Percentiles rank a stretch among this genome's conserved stretches.
phyloP scores from a whole-genome alignment of 2,797 vertebrate species.

The Hypotaenidia okinawae region DNA sequence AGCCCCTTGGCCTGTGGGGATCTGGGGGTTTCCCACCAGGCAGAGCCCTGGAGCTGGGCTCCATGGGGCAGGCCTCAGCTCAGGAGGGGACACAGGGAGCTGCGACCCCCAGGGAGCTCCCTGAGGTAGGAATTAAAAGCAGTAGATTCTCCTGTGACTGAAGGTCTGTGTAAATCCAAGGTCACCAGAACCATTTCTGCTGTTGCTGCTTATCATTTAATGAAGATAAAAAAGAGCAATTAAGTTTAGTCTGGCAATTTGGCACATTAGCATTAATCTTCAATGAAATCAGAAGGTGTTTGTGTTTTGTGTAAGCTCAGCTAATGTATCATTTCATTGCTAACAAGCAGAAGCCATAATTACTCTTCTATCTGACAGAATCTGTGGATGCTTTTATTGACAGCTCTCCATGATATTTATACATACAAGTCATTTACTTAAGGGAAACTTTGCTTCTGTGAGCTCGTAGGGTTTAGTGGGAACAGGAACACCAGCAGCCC shows the following conservation, averaged over 20 bases:
- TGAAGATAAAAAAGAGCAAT: conserved; percentile 73
- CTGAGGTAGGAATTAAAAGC: not conserved
- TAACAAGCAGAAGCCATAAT: conserved; percentile 47
- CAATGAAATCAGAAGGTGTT: conserved; percentile 53
- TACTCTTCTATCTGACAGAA: conserved; percentile 38
- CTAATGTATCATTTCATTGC: conserved; percentile 37
- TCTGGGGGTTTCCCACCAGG: rapidly evolving
- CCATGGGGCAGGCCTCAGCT: not conserved
- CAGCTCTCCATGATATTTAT: not conserved
- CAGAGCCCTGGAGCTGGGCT: not conserved
- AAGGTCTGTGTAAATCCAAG: not conserved
- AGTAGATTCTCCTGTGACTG: not conserved
- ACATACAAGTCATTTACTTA: not conserved
- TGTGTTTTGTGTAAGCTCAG: conserved; percentile 18
- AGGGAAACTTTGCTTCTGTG: not conserved
- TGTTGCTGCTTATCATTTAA: conserved; percentile 41
- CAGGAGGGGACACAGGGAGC: rapidly evolving
- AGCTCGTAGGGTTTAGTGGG: not conserved
- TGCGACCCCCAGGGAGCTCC: rapidly evolving
- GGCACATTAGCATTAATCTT: conserved; percentile 67
- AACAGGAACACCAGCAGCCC: not conserved
- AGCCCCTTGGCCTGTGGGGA: not conserved
- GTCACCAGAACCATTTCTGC: conserved; percentile 10
- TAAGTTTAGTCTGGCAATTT: conserved; percentile 56
- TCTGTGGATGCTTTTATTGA: conserved; percentile 44